A percentile compares a stretch with the other conserved stretches of the same genome.
These are phyloP conservation scores for Leptonema lineaticorne DNA, from an alignment of 1,140 invertebrate species.

Conservation along the genomic window DNA sequence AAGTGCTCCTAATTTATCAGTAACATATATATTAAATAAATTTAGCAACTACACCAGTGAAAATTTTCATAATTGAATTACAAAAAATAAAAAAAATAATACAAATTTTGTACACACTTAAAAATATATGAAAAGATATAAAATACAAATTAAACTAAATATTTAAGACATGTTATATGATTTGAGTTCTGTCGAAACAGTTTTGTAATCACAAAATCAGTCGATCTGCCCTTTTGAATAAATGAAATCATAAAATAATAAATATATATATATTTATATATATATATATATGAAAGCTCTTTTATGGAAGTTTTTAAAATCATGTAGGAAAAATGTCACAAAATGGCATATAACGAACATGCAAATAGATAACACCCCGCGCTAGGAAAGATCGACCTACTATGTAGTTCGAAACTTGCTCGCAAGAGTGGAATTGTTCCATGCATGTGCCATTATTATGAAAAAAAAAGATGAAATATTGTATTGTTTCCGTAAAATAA, in stretches of 20 bases:
- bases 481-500: slow-evolving; percentile 33
- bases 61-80: not conserved
- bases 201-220: not conserved
- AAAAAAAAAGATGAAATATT: slow-evolving; percentile 20
- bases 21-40: too few species aligned
- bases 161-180: too few species aligned
- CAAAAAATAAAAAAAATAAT: not conserved
- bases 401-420: slow-evolving; percentile 23
- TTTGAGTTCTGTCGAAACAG: not conserved
- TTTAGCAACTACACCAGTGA: not conserved
- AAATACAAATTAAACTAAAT: not conserved
- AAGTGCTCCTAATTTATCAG: slow-evolving; percentile 5
- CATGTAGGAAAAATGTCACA: slow-evolving; percentile 18
- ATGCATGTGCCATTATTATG: slow-evolving; percentile 25
- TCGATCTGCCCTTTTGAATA: not conserved
- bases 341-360: slow-evolving; percentile 23
- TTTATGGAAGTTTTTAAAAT: not conserved
- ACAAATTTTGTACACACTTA: not conserved
- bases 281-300: too few species aligned
- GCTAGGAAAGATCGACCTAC: slow-evolving; percentile 18
- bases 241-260: too few species aligned
- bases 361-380: not conserved
- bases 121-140: not conserved
- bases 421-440: slow-evolving; percentile 20
- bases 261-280: too few species aligned